Evolutionary conservation across 2,113 vertebrate genomes (phyloP).

Genomic region (Murina feae): DNA sequence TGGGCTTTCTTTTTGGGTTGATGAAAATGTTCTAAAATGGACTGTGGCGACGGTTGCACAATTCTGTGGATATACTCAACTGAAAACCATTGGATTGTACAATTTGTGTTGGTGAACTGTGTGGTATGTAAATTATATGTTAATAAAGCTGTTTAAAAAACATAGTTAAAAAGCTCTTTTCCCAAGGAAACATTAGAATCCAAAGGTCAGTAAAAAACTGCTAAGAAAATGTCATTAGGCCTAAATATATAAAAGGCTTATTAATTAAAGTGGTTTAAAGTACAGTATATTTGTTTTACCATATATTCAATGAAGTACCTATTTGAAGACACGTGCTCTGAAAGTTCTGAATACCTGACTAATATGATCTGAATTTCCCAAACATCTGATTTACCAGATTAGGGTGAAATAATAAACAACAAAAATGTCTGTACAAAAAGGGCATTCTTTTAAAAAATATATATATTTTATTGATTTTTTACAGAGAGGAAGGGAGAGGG

Average conservation of each 20-base stretch:
- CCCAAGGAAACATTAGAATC: slow-evolving; percentile 1
- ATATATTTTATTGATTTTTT: too few relatives aligned
- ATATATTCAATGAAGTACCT: background rate
- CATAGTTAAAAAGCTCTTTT: background rate
- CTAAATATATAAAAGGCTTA: background rate
- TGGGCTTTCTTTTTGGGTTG: background rate
- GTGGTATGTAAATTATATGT: background rate
- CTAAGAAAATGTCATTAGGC: background rate
- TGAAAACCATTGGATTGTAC: background rate
- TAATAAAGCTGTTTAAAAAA: background rate
- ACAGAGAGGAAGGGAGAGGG: too few relatives aligned
- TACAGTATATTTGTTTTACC: background rate
- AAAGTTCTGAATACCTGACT: background rate
- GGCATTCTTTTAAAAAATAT: too few relatives aligned
- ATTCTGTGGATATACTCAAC: background rate
- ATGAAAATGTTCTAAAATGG: background rate
- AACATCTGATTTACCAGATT: slow-evolving; percentile 8
- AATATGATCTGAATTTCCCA: background rate
- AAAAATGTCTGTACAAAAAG: background rate
- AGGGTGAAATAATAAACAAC: slow-evolving; percentile 2
- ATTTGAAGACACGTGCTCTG: background rate
- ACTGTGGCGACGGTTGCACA: background rate
- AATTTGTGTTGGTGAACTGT: background rate
- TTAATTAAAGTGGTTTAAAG: background rate
- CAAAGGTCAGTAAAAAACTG: background rate